Conservation (phyloP, 2,797 vertebrate genomes). For the Bufotes viridis region DNA sequence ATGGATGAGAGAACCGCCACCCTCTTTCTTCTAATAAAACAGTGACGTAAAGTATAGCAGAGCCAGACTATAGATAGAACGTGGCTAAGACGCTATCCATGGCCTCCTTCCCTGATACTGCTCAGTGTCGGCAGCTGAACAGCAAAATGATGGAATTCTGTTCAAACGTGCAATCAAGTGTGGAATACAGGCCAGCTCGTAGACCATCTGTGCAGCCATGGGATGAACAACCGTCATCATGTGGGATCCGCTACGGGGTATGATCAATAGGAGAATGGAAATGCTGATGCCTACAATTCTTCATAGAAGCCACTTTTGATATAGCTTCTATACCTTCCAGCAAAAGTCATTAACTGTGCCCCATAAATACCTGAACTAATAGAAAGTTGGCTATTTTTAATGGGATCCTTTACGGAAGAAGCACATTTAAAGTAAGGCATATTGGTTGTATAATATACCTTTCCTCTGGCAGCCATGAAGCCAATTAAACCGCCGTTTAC, state of each 20-base stretch:
- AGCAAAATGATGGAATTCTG: conserved; percentile 69
- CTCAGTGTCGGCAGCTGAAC: conserved; percentile 71
- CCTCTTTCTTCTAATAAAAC: not conserved
- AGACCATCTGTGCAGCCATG: conserved; percentile 39
- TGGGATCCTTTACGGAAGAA: no score
- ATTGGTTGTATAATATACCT: not conserved
- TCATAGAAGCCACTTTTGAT: not conserved
- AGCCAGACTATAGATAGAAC: not conserved
- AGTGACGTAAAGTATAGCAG: not conserved
- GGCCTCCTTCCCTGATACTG: conserved; percentile 17
- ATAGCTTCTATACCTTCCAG: not conserved
- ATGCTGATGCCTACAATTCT: not conserved
- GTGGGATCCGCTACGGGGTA: not conserved
- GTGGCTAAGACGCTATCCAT: not conserved
- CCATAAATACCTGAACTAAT: not conserved
- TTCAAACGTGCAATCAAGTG: conserved; percentile 46
- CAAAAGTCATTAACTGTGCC: not conserved
- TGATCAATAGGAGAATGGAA: conserved; percentile 15
- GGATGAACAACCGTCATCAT: not conserved
- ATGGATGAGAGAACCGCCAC: not conserved
- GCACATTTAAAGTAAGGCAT: not conserved
- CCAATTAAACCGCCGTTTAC: not conserved
- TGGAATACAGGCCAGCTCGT: conserved; percentile 34
- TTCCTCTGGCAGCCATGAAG: not conserved
- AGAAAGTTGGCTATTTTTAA: no score